Evolutionary conservation across 2,113 vertebrate genomes (phyloP), one percentile per base, ranked within the genome.

Genomic region (Ammodytes marinus): DNA sequence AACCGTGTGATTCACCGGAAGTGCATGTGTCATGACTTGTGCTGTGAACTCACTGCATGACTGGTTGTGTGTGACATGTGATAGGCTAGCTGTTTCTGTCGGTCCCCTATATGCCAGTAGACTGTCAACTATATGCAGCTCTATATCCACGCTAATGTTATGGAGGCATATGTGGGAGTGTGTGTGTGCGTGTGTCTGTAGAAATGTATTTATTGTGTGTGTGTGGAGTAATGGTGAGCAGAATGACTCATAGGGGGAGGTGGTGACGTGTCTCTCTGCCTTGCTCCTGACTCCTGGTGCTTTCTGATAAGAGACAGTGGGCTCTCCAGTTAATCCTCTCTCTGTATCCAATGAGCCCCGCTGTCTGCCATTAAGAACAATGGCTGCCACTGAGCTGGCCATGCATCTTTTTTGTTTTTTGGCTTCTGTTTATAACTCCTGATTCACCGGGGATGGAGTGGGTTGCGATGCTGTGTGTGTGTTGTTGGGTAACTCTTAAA

Each of bases 361-460:
- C 60, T 59, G 77, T 70, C 83, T 88, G 76, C 75, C 83, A 84
- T 68, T 9, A 64, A 77, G 63, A 82, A 79, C 69, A 88, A 80
- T 80, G 82, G 69, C 74, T 75, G 69, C 74, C 75, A 81, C 77
- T 45, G 63, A 74, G 27, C 45, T 69, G 76, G 74, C 80, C 86
- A 82, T 76, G 77, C 67, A 67, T 79, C 73, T 78, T 79, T 77
- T 85, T 78, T 79, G 74, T 85, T 73, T 72, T 83, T 74, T 82
- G 77, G 77, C 65, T 77, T 87, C 87, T 89, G 82, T 89, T 81
- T 83, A 83, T 83, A 90, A 83, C 65, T 69, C 37, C 42, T 90
- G 89, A 92, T 84, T 90, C 85, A 90, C 63, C 17, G 14, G 74
- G 87, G 80, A 88, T 74, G 46, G 80, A 86, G 88, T 89, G 86